Conservation (phyloP, 1,140 invertebrate species). For the Drosophila repletoides region DNA sequence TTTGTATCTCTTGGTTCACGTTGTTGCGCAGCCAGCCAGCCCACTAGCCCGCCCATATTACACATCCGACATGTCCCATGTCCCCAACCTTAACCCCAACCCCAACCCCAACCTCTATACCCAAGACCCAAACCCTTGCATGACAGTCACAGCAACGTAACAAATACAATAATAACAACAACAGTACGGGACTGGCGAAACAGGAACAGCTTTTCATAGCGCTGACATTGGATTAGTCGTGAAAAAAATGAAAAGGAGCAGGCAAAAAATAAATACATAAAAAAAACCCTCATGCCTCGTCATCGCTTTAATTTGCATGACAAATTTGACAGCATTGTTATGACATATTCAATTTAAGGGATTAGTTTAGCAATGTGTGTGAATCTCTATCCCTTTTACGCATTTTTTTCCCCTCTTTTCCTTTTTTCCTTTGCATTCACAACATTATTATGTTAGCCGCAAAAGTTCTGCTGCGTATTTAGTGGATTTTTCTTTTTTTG, state of each 20-base stretch:
- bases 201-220: slow-evolving; percentile 63
- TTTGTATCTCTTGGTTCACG: slow-evolving; percentile 70
- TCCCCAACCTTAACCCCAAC: slow-evolving; percentile 28
- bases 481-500: neutral
- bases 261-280: slow-evolving; percentile 19
- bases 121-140: neutral
- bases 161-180: slow-evolving; percentile 32
- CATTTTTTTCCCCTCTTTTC: neutral
- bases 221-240: slow-evolving; percentile 76
- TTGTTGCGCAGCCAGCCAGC: slow-evolving; percentile 41
- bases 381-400: neutral
- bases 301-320: slow-evolving; percentile 80
- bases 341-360: slow-evolving; percentile 81
- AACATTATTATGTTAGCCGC: slow-evolving; percentile 27
- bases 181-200: slow-evolving; percentile 24
- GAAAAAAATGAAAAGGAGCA: slow-evolving; percentile 54
- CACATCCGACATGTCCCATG: neutral
- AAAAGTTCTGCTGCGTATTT: slow-evolving; percentile 11
- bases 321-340: slow-evolving; percentile 78
- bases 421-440: neutral
- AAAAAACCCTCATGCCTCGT: slow-evolving; percentile 51
- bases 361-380: slow-evolving; percentile 50
- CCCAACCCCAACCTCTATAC: neutral
- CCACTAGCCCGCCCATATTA: neutral
- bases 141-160: slow-evolving; percentile 30